These are phyloP conservation scores for Phalacrocorax pelagicus DNA, from an alignment of 2,113 vertebrate species.

Conservation along the genomic window DNA sequence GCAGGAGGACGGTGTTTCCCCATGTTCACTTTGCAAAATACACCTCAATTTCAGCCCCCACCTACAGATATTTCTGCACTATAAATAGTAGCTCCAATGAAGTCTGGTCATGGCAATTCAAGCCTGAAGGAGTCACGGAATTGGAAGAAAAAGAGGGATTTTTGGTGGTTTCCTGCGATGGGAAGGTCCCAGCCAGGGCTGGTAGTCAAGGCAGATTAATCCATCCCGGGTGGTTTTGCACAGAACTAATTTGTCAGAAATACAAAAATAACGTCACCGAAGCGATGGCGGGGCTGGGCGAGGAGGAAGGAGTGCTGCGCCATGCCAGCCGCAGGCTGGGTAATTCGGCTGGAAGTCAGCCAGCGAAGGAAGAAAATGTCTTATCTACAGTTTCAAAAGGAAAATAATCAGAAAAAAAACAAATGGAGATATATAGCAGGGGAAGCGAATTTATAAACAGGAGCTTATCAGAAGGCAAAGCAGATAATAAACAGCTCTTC, in stretches of 20 bases:
- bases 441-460: slow-evolving; percentile 37
- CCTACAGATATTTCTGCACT: too few species aligned
- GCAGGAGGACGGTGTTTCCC: not conserved
- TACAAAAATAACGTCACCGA: rapidly evolving
- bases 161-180: rapidly evolving
- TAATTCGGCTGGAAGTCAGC: not conserved
- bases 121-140: not conserved
- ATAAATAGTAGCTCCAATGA: not conserved
- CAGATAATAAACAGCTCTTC: slow-evolving; percentile 49
- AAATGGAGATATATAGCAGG: not conserved
- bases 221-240: not conserved
- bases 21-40: rapidly evolving
- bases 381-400: not conserved
- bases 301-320: not conserved
- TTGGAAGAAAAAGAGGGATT: rapidly evolving
- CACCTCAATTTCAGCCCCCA: not conserved
- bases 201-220: not conserved
- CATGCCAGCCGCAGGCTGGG: not conserved
- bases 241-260: not conserved
- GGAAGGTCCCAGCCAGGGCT: not conserved
- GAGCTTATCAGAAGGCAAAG: slow-evolving; percentile 49
- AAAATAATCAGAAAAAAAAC: not conserved
- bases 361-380: not conserved
- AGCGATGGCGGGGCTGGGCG: not conserved
- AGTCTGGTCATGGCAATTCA: rapidly evolving